These are phyloP conservation scores for Myopa tessellatipennis DNA, from an alignment of 2,888 invertebrate genomes.

Conservation along the genomic window DNA sequence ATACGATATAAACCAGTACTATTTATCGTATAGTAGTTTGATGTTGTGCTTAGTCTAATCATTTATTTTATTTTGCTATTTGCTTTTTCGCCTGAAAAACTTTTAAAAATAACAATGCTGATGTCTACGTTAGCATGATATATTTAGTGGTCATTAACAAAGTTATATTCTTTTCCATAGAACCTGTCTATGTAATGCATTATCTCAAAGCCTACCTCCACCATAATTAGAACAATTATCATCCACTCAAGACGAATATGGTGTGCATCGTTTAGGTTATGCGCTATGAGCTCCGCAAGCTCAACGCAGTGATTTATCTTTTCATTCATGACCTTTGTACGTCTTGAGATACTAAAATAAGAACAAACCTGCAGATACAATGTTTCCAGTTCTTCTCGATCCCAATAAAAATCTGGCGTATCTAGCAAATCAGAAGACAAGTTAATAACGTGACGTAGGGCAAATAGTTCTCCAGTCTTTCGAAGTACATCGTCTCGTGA, in stretches of 20 bases:
- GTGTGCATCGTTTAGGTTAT: constrained; percentile 92
- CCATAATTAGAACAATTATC: constrained; percentile 94
- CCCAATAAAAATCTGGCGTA: constrained; percentile 99
- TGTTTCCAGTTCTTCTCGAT: constrained; percentile 87
- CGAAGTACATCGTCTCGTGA: constrained; percentile 73
- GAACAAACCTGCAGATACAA: constrained; percentile 85
- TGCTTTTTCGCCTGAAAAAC: too few species aligned
- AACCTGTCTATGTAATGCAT: constrained; percentile 81
- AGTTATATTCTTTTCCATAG: constrained; percentile 43
- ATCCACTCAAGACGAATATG: constrained; percentile 96
- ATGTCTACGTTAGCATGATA: not conserved
- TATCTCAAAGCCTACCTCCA: constrained; percentile 90
- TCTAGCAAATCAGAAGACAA: constrained; percentile 93
- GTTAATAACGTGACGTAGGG: constrained; percentile 89
- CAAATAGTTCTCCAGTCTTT: constrained; percentile 89
- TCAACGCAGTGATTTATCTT: constrained; percentile 95
- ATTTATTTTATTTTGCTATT: too few species aligned
- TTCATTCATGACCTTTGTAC: constrained; percentile 96
- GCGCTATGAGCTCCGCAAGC: constrained; percentile 86
- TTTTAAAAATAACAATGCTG: not conserved
- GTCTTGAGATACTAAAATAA: constrained; percentile 85
- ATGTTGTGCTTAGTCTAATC: too few species aligned
- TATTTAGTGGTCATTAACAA: not conserved
- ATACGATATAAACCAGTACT: too few species aligned
- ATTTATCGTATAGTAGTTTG: too few species aligned